Conservation (phyloP, 2,113 vertebrate species). For the Dascyllus trimaculatus region DNA sequence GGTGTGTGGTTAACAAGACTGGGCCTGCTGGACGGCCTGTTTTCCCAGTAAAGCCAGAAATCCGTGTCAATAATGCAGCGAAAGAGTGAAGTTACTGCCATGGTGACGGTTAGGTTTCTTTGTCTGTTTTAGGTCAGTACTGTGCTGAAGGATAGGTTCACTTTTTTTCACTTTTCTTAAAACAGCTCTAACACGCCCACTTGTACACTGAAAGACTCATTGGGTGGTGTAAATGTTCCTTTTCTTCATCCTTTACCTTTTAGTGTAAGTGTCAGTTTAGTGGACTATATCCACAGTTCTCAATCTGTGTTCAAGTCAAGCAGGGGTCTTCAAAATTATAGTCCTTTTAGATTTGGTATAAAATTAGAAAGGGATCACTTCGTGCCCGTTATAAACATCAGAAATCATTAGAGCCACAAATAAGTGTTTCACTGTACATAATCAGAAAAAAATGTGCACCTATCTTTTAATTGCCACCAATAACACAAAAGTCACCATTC, state of each 20-base stretch:
- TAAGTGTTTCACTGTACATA: too few species aligned
- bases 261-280: too few species aligned
- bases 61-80: constrained; percentile 17
- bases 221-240: too few species aligned
- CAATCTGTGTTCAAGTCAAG: too few species aligned
- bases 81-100: constrained; percentile 12
- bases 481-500: neutral
- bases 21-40: constrained; percentile 45
- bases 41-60: constrained; percentile 30
- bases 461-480: neutral
- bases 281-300: too few species aligned
- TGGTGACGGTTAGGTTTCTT: constrained; percentile 1
- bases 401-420: neutral
- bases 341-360: neutral
- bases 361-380: neutral
- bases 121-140: constrained; percentile 5
- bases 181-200: neutral
- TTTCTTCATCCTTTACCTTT: too few species aligned
- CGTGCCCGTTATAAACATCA: too few species aligned
- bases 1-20: constrained; percentile 62
- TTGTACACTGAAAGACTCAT: neutral
- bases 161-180: neutral
- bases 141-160: neutral
- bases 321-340: neutral
- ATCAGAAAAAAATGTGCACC: neutral